phyloP scores from a whole-genome alignment of 2,797 vertebrate species.

The Muscicapa comitata region DNA sequence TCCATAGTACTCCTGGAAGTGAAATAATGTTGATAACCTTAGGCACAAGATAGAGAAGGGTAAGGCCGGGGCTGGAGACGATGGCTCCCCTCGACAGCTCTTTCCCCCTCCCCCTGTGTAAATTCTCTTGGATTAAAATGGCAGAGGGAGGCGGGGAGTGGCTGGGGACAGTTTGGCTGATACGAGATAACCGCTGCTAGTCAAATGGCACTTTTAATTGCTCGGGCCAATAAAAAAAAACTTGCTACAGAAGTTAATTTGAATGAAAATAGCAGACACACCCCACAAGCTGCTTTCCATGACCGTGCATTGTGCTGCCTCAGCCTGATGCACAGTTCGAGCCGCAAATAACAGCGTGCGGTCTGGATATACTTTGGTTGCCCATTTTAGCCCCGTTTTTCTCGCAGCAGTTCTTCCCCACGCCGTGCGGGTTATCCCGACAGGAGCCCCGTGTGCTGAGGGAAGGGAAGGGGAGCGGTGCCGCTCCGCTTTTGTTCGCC shows the following conservation, averaged over 20 bases:
- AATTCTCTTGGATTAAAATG: constrained; percentile 54
- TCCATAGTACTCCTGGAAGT: not conserved
- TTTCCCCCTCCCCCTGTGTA: constrained; percentile 31
- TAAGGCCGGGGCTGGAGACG: not conserved
- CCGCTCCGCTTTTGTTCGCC: not conserved
- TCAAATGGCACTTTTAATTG: constrained; percentile 16
- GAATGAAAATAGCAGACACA: constrained; percentile 35
- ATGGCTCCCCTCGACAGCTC: not conserved
- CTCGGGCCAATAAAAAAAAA: not conserved
- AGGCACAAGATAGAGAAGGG: accelerated
- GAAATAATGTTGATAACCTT: not conserved
- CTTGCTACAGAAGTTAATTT: constrained; percentile 31
- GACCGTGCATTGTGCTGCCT: not conserved
- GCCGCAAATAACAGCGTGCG: not conserved
- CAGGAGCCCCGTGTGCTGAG: not conserved
- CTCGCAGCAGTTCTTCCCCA: not conserved
- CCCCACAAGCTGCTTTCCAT: constrained; percentile 5
- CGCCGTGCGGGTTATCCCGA: accelerated
- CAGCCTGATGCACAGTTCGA: not conserved
- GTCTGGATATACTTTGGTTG: not conserved
- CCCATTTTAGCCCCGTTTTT: not conserved
- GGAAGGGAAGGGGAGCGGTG: not conserved
- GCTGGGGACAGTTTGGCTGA: constrained; percentile 34
- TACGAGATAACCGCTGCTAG: constrained; percentile 23
- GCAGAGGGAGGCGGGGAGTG: constrained; percentile 47